phyloP scores from a whole-genome alignment of 2,113 vertebrate genomes.

The Bettongia penicillata region DNA sequence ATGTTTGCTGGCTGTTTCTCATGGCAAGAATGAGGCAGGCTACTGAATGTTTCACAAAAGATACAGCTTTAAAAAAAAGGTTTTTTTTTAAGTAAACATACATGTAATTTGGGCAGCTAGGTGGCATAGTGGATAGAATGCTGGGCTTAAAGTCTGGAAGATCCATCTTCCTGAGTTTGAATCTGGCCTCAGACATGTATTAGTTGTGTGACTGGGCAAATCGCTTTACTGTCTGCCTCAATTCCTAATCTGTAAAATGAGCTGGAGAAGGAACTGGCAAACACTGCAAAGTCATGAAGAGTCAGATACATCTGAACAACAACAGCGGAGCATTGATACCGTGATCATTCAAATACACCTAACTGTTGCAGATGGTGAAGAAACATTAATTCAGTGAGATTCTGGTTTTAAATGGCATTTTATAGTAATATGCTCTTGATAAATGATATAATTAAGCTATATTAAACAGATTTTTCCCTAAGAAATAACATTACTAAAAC shows the following conservation, averaged over 20 bases:
- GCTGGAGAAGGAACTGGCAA: neutral
- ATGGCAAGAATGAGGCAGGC: neutral
- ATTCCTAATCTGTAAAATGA: neutral
- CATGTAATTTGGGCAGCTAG: too few relatives aligned
- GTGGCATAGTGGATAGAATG: too few relatives aligned
- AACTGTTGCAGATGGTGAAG: constrained; percentile 66
- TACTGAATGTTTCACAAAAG: neutral
- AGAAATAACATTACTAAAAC: constrained; percentile 42
- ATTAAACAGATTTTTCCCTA: neutral
- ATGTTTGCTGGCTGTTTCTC: neutral
- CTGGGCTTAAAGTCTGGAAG: neutral
- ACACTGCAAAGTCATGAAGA: neutral
- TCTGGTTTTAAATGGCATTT: constrained; percentile 61
- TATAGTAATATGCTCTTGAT: constrained; percentile 54
- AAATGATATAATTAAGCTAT: constrained; percentile 26
- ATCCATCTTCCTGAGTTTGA: neutral
- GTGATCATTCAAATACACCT: constrained; percentile 70
- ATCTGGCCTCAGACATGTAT: neutral
- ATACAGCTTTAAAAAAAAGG: neutral
- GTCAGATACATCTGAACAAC: neutral
- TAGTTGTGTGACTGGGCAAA: neutral
- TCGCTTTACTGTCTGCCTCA: neutral
- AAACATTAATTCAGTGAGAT: constrained; percentile 73
- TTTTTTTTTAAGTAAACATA: too few relatives aligned
- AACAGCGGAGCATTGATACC: constrained; percentile 65